phyloP scores from a whole-genome alignment of 2,113 vertebrate species.

The Sterrhoptilus dennistouni region DNA sequence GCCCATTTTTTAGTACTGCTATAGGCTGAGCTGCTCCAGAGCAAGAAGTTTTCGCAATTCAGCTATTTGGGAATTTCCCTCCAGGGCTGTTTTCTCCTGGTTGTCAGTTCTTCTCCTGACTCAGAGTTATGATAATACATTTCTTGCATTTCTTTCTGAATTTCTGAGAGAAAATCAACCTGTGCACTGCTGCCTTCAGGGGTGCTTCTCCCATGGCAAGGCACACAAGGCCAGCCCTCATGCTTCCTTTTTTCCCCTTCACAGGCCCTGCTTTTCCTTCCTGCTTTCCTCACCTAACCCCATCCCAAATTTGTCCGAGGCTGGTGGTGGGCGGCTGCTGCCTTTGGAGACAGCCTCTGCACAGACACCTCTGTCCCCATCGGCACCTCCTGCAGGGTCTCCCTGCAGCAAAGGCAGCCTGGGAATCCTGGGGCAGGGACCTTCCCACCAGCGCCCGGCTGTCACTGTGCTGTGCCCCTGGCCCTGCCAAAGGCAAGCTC shows the following conservation, averaged over 20 bases:
- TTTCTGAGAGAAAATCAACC: neutral
- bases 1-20: accelerated
- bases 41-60: neutral
- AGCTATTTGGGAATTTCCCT: neutral
- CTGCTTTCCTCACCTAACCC: neutral
- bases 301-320: neutral
- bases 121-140: neutral
- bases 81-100: neutral
- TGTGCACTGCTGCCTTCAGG: neutral
- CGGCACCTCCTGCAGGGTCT: neutral
- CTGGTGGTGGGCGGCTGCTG: neutral
- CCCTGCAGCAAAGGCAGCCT: neutral
- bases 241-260: accelerated
- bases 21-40: neutral
- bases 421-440: neutral
- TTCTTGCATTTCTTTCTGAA: neutral
- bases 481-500: accelerated
- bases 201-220: accelerated
- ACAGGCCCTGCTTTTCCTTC: accelerated
- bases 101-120: neutral
- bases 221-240: accelerated
- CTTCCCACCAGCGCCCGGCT: neutral
- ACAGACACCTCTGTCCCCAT: neutral
- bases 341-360: neutral
- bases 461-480: accelerated